Percentiles rank a stretch among this genome's conserved stretches.
Conservation (phyloP, 1,140 invertebrate genomes). For the Penaeus indicus region DNA sequence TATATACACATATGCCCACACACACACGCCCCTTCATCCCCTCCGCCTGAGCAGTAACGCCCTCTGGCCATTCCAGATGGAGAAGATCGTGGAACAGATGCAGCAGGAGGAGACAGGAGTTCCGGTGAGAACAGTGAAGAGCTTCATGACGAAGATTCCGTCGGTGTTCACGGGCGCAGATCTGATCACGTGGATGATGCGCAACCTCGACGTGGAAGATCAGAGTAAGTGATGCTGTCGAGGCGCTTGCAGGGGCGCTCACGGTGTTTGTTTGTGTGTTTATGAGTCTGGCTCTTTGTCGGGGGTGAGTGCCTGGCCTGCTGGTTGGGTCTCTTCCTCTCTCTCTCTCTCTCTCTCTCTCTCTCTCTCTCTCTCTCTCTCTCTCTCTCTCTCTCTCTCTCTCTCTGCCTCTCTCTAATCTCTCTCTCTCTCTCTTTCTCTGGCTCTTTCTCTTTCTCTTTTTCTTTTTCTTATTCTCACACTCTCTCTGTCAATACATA, state of each 20-base stretch:
- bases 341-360: too few species aligned
- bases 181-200: slow-evolving; percentile 93
- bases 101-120: slow-evolving; percentile 94
- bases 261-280: too few species aligned
- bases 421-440: too few species aligned
- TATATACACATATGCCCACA: not conserved
- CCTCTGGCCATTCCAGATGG: slow-evolving; percentile 81
- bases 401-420: too few species aligned
- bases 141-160: slow-evolving; percentile 98
- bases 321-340: too few species aligned
- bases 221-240: slow-evolving; percentile 74
- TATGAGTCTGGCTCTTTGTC: too few species aligned
- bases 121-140: slow-evolving; percentile 97
- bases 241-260: too few species aligned
- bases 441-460: too few species aligned
- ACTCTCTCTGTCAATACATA: not conserved
- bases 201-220: slow-evolving; percentile 93
- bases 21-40: not conserved
- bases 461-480: too few species aligned
- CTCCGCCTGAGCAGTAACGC: slow-evolving; percentile 53
- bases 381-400: too few species aligned
- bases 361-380: too few species aligned
- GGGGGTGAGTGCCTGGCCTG: too few species aligned
- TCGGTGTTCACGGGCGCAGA: slow-evolving; percentile 94
- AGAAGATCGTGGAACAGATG: slow-evolving; percentile 95